These are phyloP conservation scores for Saimiri boliviensis DNA, from an alignment of 2,113 vertebrate genomes.

Conservation along the genomic window DNA sequence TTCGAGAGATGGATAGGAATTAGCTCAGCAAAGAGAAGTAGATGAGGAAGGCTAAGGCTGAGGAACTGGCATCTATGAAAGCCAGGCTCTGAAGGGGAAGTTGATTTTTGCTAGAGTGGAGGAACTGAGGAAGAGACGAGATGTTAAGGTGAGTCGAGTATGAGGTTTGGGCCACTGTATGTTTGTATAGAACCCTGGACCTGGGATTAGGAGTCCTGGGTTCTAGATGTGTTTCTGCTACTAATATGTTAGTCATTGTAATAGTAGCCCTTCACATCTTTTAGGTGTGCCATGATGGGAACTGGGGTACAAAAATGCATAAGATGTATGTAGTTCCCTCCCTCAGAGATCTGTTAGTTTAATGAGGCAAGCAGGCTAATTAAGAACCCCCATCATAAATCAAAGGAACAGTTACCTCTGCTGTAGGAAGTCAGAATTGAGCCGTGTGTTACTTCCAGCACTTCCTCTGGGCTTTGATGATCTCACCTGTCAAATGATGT, in stretches of 20 bases:
- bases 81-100: neutral
- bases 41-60: neutral
- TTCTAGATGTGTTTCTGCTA: slow-evolving; percentile 2
- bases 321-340: neutral
- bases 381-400: neutral
- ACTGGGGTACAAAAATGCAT: neutral
- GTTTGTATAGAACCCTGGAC: neutral
- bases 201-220: neutral
- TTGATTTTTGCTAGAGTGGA: neutral
- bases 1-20: neutral
- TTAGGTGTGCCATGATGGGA: neutral
- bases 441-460: neutral
- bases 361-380: slow-evolving; percentile 27
- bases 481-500: neutral
- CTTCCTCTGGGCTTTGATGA: slow-evolving; percentile 45
- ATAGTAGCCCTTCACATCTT: neutral
- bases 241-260: neutral
- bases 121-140: neutral
- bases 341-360: slow-evolving; percentile 19
- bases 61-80: neutral
- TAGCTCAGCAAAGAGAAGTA: neutral
- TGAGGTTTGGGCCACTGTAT: neutral
- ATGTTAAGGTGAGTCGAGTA: neutral
- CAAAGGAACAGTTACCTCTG: slow-evolving; percentile 13
- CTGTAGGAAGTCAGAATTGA: slow-evolving; percentile 7